A percentile compares a stretch with the other conserved stretches of the same genome.
phyloP scores from a whole-genome alignment of 2,113 vertebrate species.

The Sisor rabdophorus region DNA sequence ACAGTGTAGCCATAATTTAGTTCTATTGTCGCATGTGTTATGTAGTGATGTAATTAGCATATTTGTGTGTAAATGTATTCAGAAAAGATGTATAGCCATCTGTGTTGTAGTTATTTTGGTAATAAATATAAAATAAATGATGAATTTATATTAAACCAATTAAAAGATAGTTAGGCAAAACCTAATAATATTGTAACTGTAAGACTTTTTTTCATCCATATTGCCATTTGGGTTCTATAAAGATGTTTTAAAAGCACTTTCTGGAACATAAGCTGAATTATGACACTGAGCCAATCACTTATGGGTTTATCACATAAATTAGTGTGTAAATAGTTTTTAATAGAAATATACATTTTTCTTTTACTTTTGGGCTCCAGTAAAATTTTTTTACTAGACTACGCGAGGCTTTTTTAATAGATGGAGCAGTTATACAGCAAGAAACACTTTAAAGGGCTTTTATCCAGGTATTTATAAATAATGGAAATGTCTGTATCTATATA shows the following conservation, averaged over 20 bases:
- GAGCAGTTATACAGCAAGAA: not conserved
- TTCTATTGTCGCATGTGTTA: not conserved
- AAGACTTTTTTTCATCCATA: not conserved
- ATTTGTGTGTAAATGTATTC: constrained; percentile 32
- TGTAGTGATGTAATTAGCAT: constrained; percentile 40
- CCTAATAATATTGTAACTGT: not conserved
- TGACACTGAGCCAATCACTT: constrained; percentile 11
- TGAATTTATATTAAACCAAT: constrained; percentile 8
- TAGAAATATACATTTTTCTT: not conserved
- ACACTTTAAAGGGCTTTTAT: too few relatives aligned
- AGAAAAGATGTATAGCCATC: constrained; percentile 1
- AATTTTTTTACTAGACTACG: not conserved
- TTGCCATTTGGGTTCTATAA: not conserved
- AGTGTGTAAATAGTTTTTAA: too few relatives aligned
- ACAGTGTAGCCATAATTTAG: not conserved
- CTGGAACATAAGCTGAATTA: not conserved
- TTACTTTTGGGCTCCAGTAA: not conserved
- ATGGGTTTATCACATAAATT: not conserved
- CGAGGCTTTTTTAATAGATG: not conserved
- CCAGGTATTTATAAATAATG: not conserved
- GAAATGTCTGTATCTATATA: not conserved
- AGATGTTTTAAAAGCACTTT: not conserved
- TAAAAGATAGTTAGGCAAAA: not conserved
- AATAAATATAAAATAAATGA: constrained; percentile 4
- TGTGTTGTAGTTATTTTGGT: not conserved